These are phyloP conservation scores for Epizoanthus illoricatus DNA, from an alignment of 92 coral and sea anemone species.

Conservation along the genomic window DNA sequence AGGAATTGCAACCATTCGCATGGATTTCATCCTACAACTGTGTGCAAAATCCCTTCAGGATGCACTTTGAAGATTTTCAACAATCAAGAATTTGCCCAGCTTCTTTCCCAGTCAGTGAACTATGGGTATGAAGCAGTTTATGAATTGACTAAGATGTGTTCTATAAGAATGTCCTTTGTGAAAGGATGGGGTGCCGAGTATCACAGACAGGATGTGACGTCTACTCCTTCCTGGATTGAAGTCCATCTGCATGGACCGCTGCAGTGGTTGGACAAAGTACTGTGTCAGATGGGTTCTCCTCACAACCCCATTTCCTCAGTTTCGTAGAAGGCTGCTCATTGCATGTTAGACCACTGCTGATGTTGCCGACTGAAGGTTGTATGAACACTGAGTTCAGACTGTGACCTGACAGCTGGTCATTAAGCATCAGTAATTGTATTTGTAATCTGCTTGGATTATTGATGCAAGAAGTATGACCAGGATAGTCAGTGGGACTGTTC, in stretches of 20 bases:
- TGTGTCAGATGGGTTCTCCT: conserved; percentile 98
- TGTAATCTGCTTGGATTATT: too few relatives aligned
- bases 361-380: too few relatives aligned
- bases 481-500: too few relatives aligned
- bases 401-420: too few relatives aligned
- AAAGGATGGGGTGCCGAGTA: conserved; percentile 99
- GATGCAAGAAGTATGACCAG: too few relatives aligned
- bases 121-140: conserved; percentile 98
- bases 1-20: conserved; percentile 97
- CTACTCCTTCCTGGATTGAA: conserved; percentile 99
- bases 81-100: conserved; percentile 98
- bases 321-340: conserved; percentile 47
- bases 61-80: conserved; percentile 97
- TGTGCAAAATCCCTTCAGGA: conserved; percentile 95
- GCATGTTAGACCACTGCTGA: too few relatives aligned
- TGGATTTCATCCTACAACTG: conserved; percentile 98
- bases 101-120: conserved; percentile 97
- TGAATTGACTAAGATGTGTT: conserved; percentile 99
- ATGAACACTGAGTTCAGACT: too few relatives aligned
- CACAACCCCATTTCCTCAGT: conserved; percentile 94
- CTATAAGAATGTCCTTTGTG: conserved; percentile 93
- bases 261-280: conserved; percentile 98
- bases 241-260: conserved; percentile 97
- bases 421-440: too few relatives aligned
- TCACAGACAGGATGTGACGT: conserved; percentile 98